phyloP scores from a whole-genome alignment of 2,888 invertebrate genomes.

The Xylocampa areola region DNA sequence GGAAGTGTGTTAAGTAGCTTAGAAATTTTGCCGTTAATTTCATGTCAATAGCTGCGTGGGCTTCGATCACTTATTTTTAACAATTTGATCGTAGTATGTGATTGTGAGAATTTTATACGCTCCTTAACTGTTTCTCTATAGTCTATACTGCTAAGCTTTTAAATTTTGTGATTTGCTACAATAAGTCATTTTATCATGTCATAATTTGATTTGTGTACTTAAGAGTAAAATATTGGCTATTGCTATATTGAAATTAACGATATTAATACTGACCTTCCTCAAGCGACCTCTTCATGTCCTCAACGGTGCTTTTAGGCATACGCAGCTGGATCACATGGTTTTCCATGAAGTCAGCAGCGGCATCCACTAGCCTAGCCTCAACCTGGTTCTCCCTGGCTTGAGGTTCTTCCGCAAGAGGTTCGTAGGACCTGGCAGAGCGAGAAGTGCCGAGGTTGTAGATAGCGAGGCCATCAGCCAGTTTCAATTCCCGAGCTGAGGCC shows the following conservation, averaged over 20 bases:
- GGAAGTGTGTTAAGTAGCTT: conserved; percentile 36
- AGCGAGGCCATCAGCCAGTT: conserved; percentile 90
- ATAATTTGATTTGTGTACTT: no score
- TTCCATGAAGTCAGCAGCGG: conserved; percentile 93
- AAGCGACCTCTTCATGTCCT: conserved; percentile 93
- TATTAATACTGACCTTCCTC: conserved; percentile 92
- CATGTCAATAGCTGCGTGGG: conserved; percentile 3
- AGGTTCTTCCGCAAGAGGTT: conserved; percentile 92
- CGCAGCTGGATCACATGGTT: conserved; percentile 95
- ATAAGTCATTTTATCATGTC: no score
- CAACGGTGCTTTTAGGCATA: conserved; percentile 93
- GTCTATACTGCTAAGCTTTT: no score
- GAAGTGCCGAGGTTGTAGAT: conserved; percentile 85
- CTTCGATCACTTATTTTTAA: conserved; percentile 13
- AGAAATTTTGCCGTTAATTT: conserved; percentile 23
- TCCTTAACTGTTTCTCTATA: not conserved
- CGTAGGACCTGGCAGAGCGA: conserved; percentile 90
- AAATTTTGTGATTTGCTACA: no score
- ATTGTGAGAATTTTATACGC: not conserved
- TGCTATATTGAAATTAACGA: no score
- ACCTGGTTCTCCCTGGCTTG: conserved; percentile 93
- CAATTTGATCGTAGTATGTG: not conserved
- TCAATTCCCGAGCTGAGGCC: conserved; percentile 87
- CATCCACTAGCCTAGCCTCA: conserved; percentile 93
- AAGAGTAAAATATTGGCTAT: no score